Evolutionary conservation across 2,888 invertebrate species (phyloP).

Genomic region (Dyspetes luteomarginatus): DNA sequence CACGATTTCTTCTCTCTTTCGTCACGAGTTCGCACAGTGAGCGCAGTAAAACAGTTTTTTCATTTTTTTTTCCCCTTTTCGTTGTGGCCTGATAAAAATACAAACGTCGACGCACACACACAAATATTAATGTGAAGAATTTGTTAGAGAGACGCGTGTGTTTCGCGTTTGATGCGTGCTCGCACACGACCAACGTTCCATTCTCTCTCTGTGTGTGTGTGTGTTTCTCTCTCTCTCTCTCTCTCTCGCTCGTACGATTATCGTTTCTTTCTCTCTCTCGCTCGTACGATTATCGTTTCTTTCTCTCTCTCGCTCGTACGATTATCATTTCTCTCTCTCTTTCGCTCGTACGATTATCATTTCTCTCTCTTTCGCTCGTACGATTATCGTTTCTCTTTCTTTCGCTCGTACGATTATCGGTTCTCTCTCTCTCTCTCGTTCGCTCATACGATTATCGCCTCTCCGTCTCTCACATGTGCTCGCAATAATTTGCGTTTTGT

Average conservation of each 20-base stretch:
- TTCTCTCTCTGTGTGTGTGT: background rate
- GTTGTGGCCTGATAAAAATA: background rate
- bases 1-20: slow-evolving; percentile 19
- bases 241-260: background rate
- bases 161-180: background rate
- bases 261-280: no score
- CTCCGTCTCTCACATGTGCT: background rate
- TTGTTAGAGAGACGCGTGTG: background rate
- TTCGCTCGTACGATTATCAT: no score
- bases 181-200: no score
- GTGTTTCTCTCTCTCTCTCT: background rate
- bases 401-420: background rate
- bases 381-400: background rate
- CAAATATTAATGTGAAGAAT: no score
- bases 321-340: no score
- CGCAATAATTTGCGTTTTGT: background rate
- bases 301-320: background rate
- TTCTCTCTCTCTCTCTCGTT: no score
- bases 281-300: background rate
- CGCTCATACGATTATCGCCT: background rate
- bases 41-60: background rate
- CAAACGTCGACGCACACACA: background rate
- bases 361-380: no score
- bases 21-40: background rate
- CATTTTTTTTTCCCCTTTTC: background rate